Percentiles rank a stretch among this genome's conserved stretches.
Conservation (phyloP, 2,797 vertebrate species). For the Spatula clypeata region DNA sequence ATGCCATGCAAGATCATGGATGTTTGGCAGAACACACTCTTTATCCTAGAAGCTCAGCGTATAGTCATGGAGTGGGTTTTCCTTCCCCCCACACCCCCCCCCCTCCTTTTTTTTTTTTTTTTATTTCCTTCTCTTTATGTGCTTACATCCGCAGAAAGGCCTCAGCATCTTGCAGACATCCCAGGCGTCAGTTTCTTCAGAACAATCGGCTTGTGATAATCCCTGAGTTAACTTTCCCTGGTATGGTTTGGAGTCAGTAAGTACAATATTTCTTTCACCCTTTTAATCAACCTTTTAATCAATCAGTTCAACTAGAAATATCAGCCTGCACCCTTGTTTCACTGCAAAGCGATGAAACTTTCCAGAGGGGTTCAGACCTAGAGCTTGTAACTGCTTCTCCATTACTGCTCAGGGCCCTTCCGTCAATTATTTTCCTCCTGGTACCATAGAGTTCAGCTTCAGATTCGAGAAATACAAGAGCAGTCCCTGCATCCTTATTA, state of each 20-base stretch:
- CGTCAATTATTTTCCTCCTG: not conserved
- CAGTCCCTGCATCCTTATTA: not conserved
- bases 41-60: not conserved
- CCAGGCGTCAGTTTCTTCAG: not conserved
- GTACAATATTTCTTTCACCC: not conserved
- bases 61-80: not conserved
- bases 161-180: not conserved
- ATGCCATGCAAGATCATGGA: fast-evolving
- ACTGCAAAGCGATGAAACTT: not conserved
- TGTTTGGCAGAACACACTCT: not conserved
- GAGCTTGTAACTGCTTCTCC: not conserved
- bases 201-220: not conserved
- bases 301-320: not conserved
- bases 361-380: not conserved
- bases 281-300: not conserved
- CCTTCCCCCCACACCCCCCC: no score
- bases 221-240: not conserved
- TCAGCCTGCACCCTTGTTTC: not conserved
- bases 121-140: not conserved
- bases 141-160: not conserved
- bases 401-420: not conserved
- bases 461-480: not conserved
- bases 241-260: not conserved
- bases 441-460: not conserved
- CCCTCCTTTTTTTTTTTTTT: no score